Evolutionary conservation across 2,888 invertebrate genomes (phyloP), one percentile per base, ranked within the genome.

Genomic region (Noctua fimbriata): DNA sequence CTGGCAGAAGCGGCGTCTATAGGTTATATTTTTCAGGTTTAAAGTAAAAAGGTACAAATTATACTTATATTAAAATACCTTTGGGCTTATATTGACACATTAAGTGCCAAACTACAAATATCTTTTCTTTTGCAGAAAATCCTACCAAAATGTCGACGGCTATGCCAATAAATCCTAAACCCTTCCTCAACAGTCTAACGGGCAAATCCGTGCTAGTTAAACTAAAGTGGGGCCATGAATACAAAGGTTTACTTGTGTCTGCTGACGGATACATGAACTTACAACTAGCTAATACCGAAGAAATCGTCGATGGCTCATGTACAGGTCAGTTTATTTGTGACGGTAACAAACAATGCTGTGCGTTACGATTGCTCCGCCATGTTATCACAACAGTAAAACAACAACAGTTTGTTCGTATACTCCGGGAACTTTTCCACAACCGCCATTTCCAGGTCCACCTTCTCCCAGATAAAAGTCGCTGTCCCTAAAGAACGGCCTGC

Each of bases 181-280:
- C 99, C 84, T 99, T 99, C 96, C 97, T 99, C 76, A 99, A 99
- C 97, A 99, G 99, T 93, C 97, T 99, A 71, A 99, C 99, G 1
- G 99, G 99, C 28, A 99, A 99, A 97, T 98, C 99, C 66, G 99
- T 99, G 65, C 98, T 99, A 95, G 99, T 99, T 4, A 99, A 99
- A 96, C 97, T 99, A 83, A 99, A 99, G 94, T 99, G 99, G 99
- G 99, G 99, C 52, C 99, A 99, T 95, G 99, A 99, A 95, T 99
- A 99, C 95, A 99, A 99, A 97, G 99, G 99, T 24, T 98, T 99
- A 90, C 97, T 99, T 58, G 99, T 99, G 0, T 99, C 99, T 7
- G 99, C 99, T 1, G 99, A 99, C 96, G 99, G 99, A 14, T 99
- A 99, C 93, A 99, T 99, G 99, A 99, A 99, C 94, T 96, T 99